These are phyloP conservation scores for Valencia hispanica DNA, from an alignment of 2,797 vertebrate genomes.

Conservation along the genomic window DNA sequence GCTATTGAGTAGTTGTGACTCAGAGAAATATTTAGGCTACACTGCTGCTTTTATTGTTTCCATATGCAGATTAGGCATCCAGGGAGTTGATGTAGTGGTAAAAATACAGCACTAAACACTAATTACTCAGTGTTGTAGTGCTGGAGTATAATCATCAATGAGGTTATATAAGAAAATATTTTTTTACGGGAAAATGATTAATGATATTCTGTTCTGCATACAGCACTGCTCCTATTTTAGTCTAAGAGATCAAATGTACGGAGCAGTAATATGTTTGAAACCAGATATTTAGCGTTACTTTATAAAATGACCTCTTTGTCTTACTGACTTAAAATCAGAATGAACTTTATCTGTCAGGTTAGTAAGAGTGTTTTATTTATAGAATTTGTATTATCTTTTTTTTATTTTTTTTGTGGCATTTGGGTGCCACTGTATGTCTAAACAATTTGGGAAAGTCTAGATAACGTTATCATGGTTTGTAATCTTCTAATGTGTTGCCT, in stretches of 20 bases:
- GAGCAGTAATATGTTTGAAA: neutral
- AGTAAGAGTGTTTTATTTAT: neutral
- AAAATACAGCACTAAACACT: constrained; percentile 62
- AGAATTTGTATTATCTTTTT: neutral
- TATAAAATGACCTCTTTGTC: neutral
- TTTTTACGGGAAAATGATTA: neutral
- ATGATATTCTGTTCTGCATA: neutral
- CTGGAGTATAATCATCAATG: constrained; percentile 20
- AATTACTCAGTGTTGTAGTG: constrained; percentile 54
- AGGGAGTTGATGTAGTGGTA: constrained; percentile 45
- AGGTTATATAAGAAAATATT: constrained; percentile 7
- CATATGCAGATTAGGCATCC: constrained; percentile 66
- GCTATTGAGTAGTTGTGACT: constrained; percentile 53
- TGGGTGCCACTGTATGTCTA: neutral
- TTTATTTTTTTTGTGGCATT: neutral
- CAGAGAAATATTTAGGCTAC: constrained; percentile 69
- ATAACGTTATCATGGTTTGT: neutral
- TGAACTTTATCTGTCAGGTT: neutral
- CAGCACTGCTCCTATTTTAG: neutral
- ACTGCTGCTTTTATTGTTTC: constrained; percentile 64
- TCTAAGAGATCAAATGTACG: neutral
- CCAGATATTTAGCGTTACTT: neutral
- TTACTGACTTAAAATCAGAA: neutral
- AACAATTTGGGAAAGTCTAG: neutral
- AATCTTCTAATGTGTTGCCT: too few species aligned